phyloP scores from a whole-genome alignment of 2,888 invertebrate species.

The Cerceris ruficornis region DNA sequence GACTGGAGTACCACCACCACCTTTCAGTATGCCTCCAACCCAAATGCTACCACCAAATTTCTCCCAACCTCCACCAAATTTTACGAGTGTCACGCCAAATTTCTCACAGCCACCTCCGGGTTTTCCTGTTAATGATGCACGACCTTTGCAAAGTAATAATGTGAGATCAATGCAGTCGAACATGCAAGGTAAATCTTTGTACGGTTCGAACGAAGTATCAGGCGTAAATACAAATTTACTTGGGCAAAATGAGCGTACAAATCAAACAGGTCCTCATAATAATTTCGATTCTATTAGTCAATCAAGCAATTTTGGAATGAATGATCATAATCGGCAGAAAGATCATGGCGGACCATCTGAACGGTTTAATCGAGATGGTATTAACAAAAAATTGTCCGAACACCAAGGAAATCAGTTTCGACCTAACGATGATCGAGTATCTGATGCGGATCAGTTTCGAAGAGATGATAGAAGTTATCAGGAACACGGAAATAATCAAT shows the following conservation, averaged over 20 bases:
- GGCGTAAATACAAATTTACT: constrained; percentile 47
- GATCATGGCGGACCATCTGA: constrained; percentile 27
- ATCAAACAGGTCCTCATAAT: constrained; percentile 16
- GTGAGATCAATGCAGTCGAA: constrained; percentile 20
- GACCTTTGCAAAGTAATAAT: constrained; percentile 31
- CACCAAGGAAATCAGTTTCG: constrained; percentile 57
- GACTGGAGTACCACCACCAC: constrained; percentile 54
- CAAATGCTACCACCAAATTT: constrained; percentile 67
- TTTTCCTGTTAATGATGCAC: constrained; percentile 43
- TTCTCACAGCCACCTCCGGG: constrained; percentile 71
- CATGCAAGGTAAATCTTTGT: constrained; percentile 46
- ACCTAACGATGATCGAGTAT: constrained; percentile 39
- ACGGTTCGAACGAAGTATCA: constrained; percentile 33
- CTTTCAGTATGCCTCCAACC: constrained; percentile 37
- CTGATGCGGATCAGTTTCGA: constrained; percentile 46
- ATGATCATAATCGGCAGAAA: constrained; percentile 36
- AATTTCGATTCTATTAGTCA: constrained; percentile 36
- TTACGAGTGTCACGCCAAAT: constrained; percentile 59
- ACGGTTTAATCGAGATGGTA: constrained; percentile 45
- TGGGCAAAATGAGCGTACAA: constrained; percentile 50
- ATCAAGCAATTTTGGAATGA: constrained; percentile 23
- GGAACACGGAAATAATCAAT: constrained; percentile 57
- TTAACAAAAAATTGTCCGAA: constrained; percentile 37
- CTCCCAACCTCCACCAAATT: constrained; percentile 68
- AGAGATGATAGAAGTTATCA: constrained; percentile 50